Conservation (phyloP, 2,797 vertebrate genomes). For the Mycteria americana region DNA sequence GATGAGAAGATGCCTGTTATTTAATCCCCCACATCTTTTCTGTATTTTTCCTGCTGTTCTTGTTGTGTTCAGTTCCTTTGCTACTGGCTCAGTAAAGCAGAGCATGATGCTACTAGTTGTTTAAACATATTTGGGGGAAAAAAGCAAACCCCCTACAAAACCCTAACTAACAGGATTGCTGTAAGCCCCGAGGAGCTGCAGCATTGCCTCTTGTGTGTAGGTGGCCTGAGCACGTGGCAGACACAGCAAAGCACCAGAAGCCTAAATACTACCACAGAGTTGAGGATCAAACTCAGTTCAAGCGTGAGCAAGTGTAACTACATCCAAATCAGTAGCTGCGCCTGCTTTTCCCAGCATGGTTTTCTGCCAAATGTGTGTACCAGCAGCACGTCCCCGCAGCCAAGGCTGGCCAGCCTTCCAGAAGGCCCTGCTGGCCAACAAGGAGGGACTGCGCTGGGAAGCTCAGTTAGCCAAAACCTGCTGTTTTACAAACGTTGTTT, state of each 20-base stretch:
- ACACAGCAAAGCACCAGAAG: background rate
- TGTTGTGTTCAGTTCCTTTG: background rate
- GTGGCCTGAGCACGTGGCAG: background rate
- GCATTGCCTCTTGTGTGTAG: background rate
- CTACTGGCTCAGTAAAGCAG: background rate
- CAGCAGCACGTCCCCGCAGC: background rate
- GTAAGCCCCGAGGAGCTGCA: background rate
- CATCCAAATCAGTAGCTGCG: background rate
- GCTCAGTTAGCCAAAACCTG: background rate
- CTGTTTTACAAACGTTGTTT: background rate
- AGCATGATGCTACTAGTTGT: background rate
- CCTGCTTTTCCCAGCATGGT: background rate
- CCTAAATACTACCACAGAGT: background rate
- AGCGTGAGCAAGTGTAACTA: background rate
- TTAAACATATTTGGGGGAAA: background rate
- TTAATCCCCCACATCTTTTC: background rate
- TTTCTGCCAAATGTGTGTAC: background rate
- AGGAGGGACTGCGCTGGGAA: background rate
- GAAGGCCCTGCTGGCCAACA: background rate
- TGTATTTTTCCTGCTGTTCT: background rate
- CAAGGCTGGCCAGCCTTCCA: background rate
- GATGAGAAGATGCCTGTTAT: background rate
- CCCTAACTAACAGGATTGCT: background rate
- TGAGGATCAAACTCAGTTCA: background rate
- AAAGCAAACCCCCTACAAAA: background rate